phyloP scores from a whole-genome alignment of 2,797 vertebrate genomes.

The Acrossocheilus fasciatus region DNA sequence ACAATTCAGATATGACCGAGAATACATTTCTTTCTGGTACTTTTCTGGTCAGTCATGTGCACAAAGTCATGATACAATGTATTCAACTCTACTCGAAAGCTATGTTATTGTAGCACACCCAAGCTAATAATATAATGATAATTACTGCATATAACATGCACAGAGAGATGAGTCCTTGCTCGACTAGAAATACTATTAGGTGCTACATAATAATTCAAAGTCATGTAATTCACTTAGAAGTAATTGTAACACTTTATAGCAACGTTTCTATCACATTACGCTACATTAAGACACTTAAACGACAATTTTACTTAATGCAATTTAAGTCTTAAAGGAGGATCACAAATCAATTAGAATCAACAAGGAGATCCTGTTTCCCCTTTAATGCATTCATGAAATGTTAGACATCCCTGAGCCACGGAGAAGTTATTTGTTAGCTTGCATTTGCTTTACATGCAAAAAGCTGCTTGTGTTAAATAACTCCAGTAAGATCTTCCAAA shows the following conservation, averaged over 20 bases:
- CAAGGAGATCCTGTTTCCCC: slow-evolving; percentile 12
- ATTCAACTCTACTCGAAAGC: neutral
- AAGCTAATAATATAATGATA: neutral
- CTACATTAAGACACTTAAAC: slow-evolving; percentile 38
- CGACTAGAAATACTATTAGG: neutral
- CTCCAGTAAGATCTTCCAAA: neutral
- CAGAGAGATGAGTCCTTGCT: neutral
- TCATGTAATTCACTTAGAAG: slow-evolving; percentile 20
- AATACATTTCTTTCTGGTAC: neutral
- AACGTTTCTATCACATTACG: slow-evolving; percentile 11
- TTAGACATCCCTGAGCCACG: slow-evolving; percentile 1
- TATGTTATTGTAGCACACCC: neutral
- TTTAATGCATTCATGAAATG: slow-evolving; percentile 23
- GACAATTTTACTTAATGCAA: slow-evolving; percentile 37
- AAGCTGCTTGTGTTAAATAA: slow-evolving; percentile 10
- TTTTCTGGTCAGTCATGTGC: neutral
- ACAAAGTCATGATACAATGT: neutral
- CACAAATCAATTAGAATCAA: slow-evolving; percentile 35
- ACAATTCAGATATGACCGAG: neutral
- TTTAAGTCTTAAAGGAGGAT: slow-evolving; percentile 30
- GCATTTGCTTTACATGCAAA: slow-evolving; percentile 1
- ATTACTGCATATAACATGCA: neutral
- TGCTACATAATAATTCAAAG: slow-evolving; percentile 6
- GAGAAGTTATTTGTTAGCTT: slow-evolving; percentile 10
- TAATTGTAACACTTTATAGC: slow-evolving; percentile 4